Percentiles rank a stretch among this genome's conserved stretches.
phyloP scores from a whole-genome alignment of 2,888 invertebrate genomes.

The Drosophila paranaensis region DNA sequence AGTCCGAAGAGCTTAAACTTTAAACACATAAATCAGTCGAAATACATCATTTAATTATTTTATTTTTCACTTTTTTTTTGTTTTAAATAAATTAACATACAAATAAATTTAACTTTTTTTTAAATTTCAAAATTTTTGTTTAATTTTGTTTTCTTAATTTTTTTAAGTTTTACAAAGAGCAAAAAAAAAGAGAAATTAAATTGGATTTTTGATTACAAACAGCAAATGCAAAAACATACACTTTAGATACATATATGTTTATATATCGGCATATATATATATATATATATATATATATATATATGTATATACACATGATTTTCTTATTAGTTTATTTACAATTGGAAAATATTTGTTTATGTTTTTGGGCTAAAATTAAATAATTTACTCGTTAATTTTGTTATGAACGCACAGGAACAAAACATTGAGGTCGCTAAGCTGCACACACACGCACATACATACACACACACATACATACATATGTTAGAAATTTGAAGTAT shows the following conservation, averaged over 20 bases:
- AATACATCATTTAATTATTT: conserved; percentile 51
- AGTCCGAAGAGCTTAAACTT: conserved; percentile 56
- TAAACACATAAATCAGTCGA: conserved; percentile 74
- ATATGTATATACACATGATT: conserved; percentile 24
- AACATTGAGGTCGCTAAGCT: conserved; percentile 50
- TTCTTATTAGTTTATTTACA: conserved; percentile 33
- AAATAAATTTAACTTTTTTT: conserved; percentile 1
- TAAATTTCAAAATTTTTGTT: not conserved
- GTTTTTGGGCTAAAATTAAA: conserved; percentile 20
- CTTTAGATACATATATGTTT: conserved; percentile 1
- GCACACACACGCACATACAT: conserved; percentile 15
- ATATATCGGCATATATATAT: conserved; percentile 12
- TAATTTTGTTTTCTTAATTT: not conserved
- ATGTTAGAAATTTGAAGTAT: conserved; percentile 12
- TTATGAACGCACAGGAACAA: conserved; percentile 53
- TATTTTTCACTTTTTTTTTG: conserved; percentile 1
- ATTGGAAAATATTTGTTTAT: conserved; percentile 16
- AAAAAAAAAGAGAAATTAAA: conserved; percentile 36
- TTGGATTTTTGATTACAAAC: conserved; percentile 38
- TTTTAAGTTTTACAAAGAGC: conserved; percentile 13
- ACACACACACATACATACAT: not conserved
- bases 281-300: conserved; percentile 12
- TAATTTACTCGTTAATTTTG: conserved; percentile 25
- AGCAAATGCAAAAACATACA: conserved; percentile 43
- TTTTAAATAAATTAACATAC: conserved; percentile 52